Percentiles rank a stretch among this genome's conserved stretches.
phyloP scores from a whole-genome alignment of 2,113 vertebrate species.

The Tonatia bakeri region DNA sequence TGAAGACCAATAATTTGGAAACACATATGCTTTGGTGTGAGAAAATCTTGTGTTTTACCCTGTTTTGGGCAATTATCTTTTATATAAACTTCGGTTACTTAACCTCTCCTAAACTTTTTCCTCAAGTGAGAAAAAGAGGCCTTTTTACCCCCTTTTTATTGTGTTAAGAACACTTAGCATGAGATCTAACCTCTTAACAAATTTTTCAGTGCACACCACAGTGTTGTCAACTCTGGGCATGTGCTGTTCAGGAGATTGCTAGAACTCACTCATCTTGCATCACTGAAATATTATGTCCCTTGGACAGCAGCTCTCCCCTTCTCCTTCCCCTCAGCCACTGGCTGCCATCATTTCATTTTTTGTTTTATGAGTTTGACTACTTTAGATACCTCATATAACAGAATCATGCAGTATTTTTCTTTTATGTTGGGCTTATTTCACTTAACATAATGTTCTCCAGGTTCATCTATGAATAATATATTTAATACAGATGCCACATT shows the following conservation, averaged over 20 bases:
- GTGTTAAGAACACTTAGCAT: background rate
- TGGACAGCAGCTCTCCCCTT: background rate
- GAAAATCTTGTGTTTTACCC: background rate
- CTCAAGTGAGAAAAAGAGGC: background rate
- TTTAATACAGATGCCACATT: background rate
- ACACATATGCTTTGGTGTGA: background rate
- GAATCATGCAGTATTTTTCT: background rate
- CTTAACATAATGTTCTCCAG: background rate
- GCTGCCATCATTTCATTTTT: background rate
- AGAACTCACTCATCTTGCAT: background rate
- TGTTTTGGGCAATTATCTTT: background rate
- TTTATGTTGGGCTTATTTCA: background rate
- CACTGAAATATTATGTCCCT: background rate
- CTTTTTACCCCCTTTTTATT: background rate
- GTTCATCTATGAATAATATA: background rate
- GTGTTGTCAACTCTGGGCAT: background rate
- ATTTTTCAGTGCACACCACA: background rate
- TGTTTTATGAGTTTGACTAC: background rate
- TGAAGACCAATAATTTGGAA: background rate
- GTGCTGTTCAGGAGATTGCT: background rate
- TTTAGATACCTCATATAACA: background rate
- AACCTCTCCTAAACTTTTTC: background rate
- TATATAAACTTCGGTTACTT: background rate
- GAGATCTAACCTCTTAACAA: background rate
- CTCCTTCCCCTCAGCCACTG: background rate